Percentiles rank a stretch among this genome's conserved stretches.
phyloP scores from a whole-genome alignment of 2,113 vertebrate genomes.

The Collichthys lucidus region DNA sequence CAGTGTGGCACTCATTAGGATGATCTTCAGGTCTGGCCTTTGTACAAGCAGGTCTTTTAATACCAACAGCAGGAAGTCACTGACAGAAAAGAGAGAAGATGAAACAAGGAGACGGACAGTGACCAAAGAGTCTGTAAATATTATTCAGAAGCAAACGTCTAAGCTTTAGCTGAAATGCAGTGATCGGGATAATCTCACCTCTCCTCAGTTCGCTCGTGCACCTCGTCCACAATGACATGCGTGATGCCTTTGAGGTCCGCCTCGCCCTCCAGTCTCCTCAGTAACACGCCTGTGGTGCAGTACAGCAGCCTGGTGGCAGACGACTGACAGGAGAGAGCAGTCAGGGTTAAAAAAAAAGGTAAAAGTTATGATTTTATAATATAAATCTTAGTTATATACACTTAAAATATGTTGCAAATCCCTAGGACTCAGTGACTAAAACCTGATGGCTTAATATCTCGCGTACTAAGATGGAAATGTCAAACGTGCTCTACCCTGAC shows the following conservation, averaged over 20 bases:
- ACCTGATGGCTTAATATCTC: neutral
- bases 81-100: conserved; percentile 54
- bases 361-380: neutral
- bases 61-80: conserved; percentile 97
- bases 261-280: conserved; percentile 93
- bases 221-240: conserved; percentile 96
- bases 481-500: conserved; percentile 85
- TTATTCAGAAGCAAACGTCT: neutral
- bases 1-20: conserved; percentile 97
- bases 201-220: conserved; percentile 97
- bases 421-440: neutral
- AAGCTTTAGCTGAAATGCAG: neutral
- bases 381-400: neutral
- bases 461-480: neutral
- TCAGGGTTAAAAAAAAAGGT: neutral
- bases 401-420: neutral
- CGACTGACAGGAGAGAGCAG: conserved; percentile 80
- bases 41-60: conserved; percentile 92
- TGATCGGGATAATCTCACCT: conserved; percentile 83
- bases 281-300: conserved; percentile 95
- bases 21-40: conserved; percentile 91
- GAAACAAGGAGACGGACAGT: neutral
- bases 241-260: conserved; percentile 87
- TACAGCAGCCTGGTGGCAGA: conserved; percentile 93
- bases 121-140: neutral